phyloP scores from a whole-genome alignment of 2,888 invertebrate species.

The Lasius fuliginosus region DNA sequence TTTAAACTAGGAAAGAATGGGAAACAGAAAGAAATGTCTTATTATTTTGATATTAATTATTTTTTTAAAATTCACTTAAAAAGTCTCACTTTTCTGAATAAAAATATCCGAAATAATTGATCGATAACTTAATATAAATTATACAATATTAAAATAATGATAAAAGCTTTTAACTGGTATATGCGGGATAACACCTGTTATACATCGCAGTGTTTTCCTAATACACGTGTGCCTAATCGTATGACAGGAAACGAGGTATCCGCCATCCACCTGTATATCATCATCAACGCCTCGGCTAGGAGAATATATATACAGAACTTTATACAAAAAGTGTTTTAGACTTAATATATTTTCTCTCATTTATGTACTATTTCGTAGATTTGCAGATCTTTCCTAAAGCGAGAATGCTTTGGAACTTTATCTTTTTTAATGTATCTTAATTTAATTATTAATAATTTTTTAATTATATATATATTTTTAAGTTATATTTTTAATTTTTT shows the following conservation, averaged over 20 bases:
- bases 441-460: neutral
- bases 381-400: neutral
- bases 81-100: neutral
- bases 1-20: neutral
- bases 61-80: neutral
- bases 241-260: constrained; percentile 44
- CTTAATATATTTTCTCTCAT: neutral
- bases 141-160: neutral
- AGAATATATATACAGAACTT: neutral
- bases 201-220: constrained; percentile 18
- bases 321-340: neutral
- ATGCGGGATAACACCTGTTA: constrained; percentile 40
- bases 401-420: neutral
- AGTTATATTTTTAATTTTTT: neutral
- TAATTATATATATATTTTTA: neutral
- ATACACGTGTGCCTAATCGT: constrained; percentile 47
- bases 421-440: neutral
- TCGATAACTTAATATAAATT: neutral
- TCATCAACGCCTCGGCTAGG: neutral
- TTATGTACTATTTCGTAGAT: neutral
- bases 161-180: neutral
- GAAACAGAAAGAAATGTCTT: neutral
- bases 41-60: neutral
- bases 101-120: neutral
- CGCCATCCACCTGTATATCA: constrained; percentile 28